phyloP scores from a whole-genome alignment of 1,140 invertebrate genomes.

The Apis cerana region DNA sequence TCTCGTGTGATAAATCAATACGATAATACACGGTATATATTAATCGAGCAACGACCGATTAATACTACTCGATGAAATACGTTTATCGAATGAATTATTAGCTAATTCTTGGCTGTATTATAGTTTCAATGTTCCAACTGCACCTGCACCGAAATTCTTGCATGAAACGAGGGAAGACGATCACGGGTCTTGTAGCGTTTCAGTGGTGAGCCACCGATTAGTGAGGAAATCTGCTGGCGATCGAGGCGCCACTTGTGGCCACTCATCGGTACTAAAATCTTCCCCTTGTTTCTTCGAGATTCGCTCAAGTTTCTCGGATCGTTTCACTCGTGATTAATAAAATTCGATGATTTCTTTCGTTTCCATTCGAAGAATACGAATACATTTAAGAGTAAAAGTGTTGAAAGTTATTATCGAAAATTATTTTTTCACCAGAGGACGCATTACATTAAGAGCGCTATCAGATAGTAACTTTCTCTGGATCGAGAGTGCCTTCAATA shows the following conservation, averaged over 20 bases:
- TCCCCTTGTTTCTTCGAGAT: background rate
- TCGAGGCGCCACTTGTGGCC: background rate
- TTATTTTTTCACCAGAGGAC: no score
- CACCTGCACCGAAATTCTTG: background rate
- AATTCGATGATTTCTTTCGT: background rate
- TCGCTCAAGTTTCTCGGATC: no score
- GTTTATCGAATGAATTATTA: background rate
- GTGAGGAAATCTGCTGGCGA: background rate
- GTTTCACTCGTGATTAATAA: no score
- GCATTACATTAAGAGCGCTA: no score
- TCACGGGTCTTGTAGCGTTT: background rate
- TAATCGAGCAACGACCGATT: conserved; percentile 6
- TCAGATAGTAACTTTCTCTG: no score
- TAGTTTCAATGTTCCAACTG: background rate
- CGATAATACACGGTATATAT: background rate
- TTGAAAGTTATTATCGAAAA: no score
- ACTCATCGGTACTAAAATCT: background rate
- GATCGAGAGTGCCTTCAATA: no score
- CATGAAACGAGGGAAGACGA: background rate
- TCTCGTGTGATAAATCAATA: conserved; percentile 17
- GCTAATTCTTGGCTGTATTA: no score
- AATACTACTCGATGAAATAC: background rate
- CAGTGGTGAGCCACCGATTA: background rate
- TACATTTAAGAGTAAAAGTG: no score
- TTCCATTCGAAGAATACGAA: background rate